Conservation (phyloP, 2,888 invertebrate species). For the Xanthorhoe designata region DNA sequence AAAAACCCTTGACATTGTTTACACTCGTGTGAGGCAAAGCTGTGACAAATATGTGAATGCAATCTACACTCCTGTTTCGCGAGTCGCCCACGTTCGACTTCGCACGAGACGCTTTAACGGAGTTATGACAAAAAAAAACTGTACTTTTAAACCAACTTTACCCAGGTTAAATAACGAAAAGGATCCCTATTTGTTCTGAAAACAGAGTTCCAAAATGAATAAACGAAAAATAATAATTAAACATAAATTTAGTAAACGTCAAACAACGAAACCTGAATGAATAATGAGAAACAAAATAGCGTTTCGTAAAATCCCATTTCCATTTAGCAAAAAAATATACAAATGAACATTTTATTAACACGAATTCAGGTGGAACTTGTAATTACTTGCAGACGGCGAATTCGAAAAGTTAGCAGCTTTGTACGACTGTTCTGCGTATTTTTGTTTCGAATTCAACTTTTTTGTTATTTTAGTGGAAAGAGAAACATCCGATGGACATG, state of each 20-base stretch:
- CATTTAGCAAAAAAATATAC: slow-evolving; percentile 40
- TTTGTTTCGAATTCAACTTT: slow-evolving; percentile 32
- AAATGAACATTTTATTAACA: slow-evolving; percentile 45
- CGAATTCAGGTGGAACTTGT: slow-evolving; percentile 59
- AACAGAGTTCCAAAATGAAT: neutral
- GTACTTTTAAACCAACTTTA: neutral
- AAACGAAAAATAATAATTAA: slow-evolving; percentile 3
- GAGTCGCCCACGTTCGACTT: too few relatives aligned
- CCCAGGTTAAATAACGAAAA: neutral
- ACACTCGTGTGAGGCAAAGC: too few relatives aligned
- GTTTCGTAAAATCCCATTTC: slow-evolving; percentile 29
- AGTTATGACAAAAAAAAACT: neutral
- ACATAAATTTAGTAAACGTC: slow-evolving; percentile 18
- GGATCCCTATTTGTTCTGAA: neutral
- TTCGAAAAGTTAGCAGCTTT: slow-evolving; percentile 61
- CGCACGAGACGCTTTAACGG: too few relatives aligned
- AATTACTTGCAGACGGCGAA: slow-evolving; percentile 66
- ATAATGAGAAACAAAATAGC: slow-evolving; percentile 31
- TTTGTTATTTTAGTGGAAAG: too few relatives aligned
- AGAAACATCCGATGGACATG: too few relatives aligned
- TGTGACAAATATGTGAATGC: too few relatives aligned
- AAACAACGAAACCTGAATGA: slow-evolving; percentile 26
- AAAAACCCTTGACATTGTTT: too few relatives aligned
- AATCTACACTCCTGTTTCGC: too few relatives aligned
- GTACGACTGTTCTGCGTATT: slow-evolving; percentile 59